phyloP scores from a whole-genome alignment of 2,797 vertebrate species.

The Bovichtus variegatus region DNA sequence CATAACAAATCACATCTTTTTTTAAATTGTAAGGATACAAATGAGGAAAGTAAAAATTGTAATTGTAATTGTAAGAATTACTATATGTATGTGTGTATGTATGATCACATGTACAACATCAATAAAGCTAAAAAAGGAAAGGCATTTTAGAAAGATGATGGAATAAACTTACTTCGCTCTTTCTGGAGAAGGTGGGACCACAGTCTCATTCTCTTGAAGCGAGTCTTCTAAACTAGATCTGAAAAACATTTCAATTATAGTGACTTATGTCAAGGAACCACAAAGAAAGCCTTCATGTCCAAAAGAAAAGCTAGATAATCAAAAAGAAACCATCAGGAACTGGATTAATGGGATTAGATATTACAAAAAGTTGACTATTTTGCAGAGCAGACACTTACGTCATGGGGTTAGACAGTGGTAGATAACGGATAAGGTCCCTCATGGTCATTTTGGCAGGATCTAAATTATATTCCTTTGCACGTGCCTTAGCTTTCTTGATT shows the following conservation, averaged over 20 bases:
- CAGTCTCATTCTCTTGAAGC: conserved; percentile 82
- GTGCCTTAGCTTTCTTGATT: conserved; percentile 82
- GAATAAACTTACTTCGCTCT: conserved; percentile 82
- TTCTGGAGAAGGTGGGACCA: conserved; percentile 65
- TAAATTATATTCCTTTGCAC: conserved; percentile 80
- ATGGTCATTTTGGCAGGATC: conserved; percentile 98
- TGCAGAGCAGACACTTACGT: conserved; percentile 83
- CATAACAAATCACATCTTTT: neutral
- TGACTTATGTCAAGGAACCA: neutral
- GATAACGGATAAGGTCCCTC: conserved; percentile 96
- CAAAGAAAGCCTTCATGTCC: neutral
- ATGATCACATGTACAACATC: neutral
- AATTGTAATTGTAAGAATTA: too few relatives aligned
- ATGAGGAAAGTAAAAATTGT: neutral
- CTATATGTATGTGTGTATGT: neutral
- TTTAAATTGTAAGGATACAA: neutral
- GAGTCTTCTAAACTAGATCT: conserved; percentile 87
- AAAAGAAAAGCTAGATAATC: neutral
- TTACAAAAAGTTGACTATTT: neutral
- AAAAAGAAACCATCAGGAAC: neutral
- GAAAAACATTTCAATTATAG: conserved; percentile 8
- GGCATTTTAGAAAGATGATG: neutral
- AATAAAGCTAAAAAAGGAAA: neutral
- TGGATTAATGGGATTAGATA: neutral
- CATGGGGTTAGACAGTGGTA: conserved; percentile 96